Base-by-base conservation (phyloP, 2,888 invertebrate genomes). In the Caenorhabditis virilis region DNA sequence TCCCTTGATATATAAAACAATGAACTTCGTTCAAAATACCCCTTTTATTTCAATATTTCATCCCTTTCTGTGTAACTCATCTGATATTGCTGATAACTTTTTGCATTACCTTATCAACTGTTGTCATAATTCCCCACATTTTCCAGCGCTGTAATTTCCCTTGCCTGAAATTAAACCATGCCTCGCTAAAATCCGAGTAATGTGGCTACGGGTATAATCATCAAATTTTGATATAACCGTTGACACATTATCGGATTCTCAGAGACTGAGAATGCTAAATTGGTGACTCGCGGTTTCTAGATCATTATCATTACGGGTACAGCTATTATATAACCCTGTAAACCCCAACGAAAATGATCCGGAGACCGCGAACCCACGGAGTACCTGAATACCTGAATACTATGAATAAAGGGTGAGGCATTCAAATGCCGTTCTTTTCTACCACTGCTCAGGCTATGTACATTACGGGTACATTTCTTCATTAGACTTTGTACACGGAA, bases 301-400 rank as follows among this genome's bases (percentile, higher is more conserved):
- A 33, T 45, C 55, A 55, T 55, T 61, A 42, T 54, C 55, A 48
- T 55, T 61, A 61, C 61, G 61, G 61, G 61, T 61, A 61, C 61
- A 61, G 27, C 43, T 39, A n/a, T 30, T 35, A 23, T 20, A 3
- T 6, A 30, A 27, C 13, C 11, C n/a, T 54, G 61, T 61, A 50
- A 35, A 51, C 56, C 60, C 61, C 45, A n/a, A 49, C 23, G 50
- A 33, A 9, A 55, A 61, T 45, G 49, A 55, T 27, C 49, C 61
- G 30, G 39, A 61, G 47, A 33, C 47, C 11, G 22, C 11, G 15
- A 30, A 9, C 5, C 16, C 15, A n/a, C 5, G 4, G 20, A 4
- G 15, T 36, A n/a, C 42, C 11, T 7, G 23, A 39, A 39, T 39
- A 39, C 9, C 20, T 11, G 20, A 39, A 39, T 39, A 39, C 16